Base-by-base conservation (phyloP, 2,888 invertebrate species). In the Camponotus fellah region DNA sequence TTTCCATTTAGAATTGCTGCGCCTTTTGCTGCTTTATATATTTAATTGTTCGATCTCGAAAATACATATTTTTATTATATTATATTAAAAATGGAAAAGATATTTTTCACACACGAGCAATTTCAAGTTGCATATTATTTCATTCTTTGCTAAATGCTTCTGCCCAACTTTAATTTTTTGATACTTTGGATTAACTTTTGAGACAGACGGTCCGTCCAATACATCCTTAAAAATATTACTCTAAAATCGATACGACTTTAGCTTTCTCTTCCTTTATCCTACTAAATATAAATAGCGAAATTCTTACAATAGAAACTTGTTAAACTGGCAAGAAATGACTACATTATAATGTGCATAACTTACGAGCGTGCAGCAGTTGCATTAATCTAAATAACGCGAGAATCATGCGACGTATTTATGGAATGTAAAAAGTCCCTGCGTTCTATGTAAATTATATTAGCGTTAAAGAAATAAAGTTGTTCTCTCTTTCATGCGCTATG, bases 361-460 rank as follows among this genome's bases (percentile, higher is more conserved):
- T 43, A 58, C 43, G 21, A 58, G 43, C 34, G 37, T 77, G 37
- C 40, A 43, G 58, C 56, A 69, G 14, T 77, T 62, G 56, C 69
- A 77, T 43, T 71, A 34, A 58, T 56, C 43, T 40, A 53, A 77
- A 43, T 77, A 77, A 77, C 21, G 77, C 43, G 69, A 69, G 40
- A 77, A 71, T 77, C 43, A 71, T 32, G 77, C 32, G 32, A 58
- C 71, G 77, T 77, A 77, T 77, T 77, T 77, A n/a, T 34, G 62
- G 71, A 69, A 80, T 62, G 60, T 21, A 80, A 79, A 60, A 60
- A 46, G 46, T 71, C 10, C 60, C 10, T 17, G 60, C 71, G 58
- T 71, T 79, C 46, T 72, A 6, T n/a, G 58, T 60, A 79, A 79
- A 71, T 60, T 60, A 69, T 34, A 58, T 69, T 60, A 43, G 46